phyloP scores from a whole-genome alignment of 2,797 vertebrate genomes.

The Megaceryle alcyon region DNA sequence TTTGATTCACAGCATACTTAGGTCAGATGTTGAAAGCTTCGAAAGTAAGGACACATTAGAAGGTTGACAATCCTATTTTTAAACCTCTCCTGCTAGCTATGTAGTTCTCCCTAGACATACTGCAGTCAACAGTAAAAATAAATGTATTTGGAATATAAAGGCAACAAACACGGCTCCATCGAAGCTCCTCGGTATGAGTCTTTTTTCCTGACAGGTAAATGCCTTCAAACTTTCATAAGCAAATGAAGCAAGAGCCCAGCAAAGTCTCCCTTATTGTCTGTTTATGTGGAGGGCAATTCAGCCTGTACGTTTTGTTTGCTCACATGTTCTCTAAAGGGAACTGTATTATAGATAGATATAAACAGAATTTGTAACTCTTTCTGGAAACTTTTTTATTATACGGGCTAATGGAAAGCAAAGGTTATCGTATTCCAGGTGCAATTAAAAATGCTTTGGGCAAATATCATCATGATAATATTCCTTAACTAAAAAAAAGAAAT shows the following conservation, averaged over 20 bases:
- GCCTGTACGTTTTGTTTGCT: neutral
- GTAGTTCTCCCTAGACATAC: neutral
- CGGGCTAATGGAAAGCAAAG: neutral
- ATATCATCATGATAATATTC: neutral
- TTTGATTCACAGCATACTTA: constrained; percentile 51
- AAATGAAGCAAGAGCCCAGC: neutral
- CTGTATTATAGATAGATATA: neutral
- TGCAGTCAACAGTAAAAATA: constrained; percentile 20
- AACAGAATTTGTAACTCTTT: neutral
- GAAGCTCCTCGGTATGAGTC: neutral
- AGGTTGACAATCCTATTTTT: constrained; percentile 51
- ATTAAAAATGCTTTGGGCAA: neutral
- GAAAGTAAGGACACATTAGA: neutral
- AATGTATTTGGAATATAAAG: constrained; percentile 2
- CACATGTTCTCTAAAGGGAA: neutral
- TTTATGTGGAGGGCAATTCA: neutral
- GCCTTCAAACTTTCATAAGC: neutral
- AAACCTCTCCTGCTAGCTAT: neutral
- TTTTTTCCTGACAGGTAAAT: neutral
- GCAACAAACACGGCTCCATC: neutral
- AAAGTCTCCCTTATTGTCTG: neutral
- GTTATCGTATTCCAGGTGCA: neutral
- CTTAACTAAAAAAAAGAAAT: neutral
- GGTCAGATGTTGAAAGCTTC: constrained; percentile 27
- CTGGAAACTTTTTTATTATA: neutral